Conservation (phyloP, 2,797 vertebrate species). For the Enteromius argenteus region DNA sequence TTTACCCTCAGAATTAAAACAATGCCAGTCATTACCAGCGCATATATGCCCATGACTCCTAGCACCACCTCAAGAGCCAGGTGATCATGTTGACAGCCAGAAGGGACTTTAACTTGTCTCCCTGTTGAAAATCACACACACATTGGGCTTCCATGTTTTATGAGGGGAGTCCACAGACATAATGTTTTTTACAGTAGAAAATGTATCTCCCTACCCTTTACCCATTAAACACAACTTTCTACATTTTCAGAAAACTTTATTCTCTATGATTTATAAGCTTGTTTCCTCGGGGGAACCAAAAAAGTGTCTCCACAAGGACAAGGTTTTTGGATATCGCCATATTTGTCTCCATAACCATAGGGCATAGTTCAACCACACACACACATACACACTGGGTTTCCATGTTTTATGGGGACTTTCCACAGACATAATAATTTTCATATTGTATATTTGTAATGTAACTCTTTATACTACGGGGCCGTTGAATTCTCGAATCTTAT, state of each 20-base stretch:
- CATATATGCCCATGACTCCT: slow-evolving; percentile 52
- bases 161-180: neutral
- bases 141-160: neutral
- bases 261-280: neutral
- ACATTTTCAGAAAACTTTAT: neutral
- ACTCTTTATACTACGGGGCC: too few species aligned
- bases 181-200: neutral
- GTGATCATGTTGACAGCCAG: neutral
- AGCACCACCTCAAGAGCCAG: slow-evolving; percentile 46
- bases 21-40: slow-evolving; percentile 55
- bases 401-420: neutral
- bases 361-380: too few species aligned
- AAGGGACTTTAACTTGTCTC: rapidly evolving
- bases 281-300: neutral
- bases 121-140: rapidly evolving
- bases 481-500: too few species aligned
- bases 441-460: neutral
- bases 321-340: neutral
- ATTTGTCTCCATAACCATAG: neutral
- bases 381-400: neutral
- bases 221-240: neutral
- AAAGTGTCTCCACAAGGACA: neutral
- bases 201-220: neutral
- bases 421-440: neutral
- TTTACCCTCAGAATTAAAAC: slow-evolving; percentile 65